Conservation (phyloP, 2,888 invertebrate species). For the Pristionchus entomophagus region DNA sequence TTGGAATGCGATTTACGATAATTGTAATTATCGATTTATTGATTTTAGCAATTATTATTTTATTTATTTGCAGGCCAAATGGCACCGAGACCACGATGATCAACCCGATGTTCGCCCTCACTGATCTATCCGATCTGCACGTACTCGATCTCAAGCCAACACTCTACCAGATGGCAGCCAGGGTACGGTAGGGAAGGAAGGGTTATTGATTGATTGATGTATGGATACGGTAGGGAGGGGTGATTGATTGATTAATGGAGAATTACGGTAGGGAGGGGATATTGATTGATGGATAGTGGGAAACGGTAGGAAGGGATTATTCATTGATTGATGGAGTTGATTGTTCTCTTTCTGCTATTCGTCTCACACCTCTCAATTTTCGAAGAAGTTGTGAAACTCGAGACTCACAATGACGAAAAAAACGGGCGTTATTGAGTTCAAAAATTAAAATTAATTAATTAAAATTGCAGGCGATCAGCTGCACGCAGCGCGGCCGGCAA, state of each 20-base stretch:
- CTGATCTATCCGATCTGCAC: constrained; percentile 71
- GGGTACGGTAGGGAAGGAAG: constrained; percentile 29
- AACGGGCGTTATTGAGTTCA: not conserved
- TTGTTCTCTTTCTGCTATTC: too few species aligned
- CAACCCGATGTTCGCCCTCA: constrained; percentile 50
- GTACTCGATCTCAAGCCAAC: constrained; percentile 66
- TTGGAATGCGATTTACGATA: too few species aligned
- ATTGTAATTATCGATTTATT: too few species aligned
- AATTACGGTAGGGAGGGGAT: not conserved
- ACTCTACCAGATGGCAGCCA: constrained; percentile 43
- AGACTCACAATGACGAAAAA: too few species aligned
- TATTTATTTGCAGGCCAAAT: constrained; percentile 23
- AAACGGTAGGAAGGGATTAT: too few species aligned
- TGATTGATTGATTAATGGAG: not conserved
- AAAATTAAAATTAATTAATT: not conserved
- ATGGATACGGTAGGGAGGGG: not conserved
- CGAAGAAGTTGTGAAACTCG: too few species aligned
- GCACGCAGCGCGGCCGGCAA: not conserved
- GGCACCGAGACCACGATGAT: not conserved
- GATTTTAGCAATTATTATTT: too few species aligned
- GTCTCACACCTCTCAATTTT: too few species aligned
- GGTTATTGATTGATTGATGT: not conserved
- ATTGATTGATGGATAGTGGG: too few species aligned
- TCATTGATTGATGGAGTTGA: too few species aligned
- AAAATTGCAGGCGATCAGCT: not conserved